Evolutionary conservation across 2,888 invertebrate species (phyloP).

Genomic region (Rhagonycha lutea): DNA sequence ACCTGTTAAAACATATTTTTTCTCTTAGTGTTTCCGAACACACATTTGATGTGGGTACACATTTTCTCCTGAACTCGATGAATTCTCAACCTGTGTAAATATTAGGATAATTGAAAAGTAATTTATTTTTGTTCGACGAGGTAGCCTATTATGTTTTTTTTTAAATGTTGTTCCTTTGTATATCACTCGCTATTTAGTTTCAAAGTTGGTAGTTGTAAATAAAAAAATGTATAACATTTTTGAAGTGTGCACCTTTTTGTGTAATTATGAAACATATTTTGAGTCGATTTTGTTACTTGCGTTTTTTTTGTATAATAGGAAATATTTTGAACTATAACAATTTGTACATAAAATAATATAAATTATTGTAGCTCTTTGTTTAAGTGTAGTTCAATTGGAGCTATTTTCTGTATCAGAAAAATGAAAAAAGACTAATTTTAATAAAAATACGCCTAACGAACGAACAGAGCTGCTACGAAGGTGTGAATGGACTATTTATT

Average conservation of each 20-base stretch:
- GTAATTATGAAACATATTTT: neutral
- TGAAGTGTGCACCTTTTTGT: neutral
- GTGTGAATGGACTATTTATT: neutral
- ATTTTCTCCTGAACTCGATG: slow-evolving; percentile 28
- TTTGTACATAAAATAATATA: slow-evolving; percentile 7
- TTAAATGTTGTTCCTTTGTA: neutral
- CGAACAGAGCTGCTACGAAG: neutral
- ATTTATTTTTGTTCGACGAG: slow-evolving; percentile 15
- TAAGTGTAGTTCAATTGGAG: slow-evolving; percentile 9
- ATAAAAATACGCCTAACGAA: neutral
- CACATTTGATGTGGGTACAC: neutral
- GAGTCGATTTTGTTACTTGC: neutral
- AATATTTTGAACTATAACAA: neutral
- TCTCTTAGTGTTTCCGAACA: slow-evolving; percentile 37
- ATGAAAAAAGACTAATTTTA: neutral
- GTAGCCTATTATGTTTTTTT: slow-evolving; percentile 1
- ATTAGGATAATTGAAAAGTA: slow-evolving; percentile 19
- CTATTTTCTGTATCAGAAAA: slow-evolving; percentile 30
- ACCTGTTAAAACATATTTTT: neutral
- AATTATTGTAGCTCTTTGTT: slow-evolving; percentile 61
- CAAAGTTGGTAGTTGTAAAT: neutral
- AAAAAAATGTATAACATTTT: neutral
- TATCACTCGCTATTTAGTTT: neutral
- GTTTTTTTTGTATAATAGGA: neutral
- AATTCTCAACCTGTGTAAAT: slow-evolving; percentile 18